Conservation (phyloP, 37 sponge, comb jelly and placozoan species). For the Corticium candelabrum region DNA sequence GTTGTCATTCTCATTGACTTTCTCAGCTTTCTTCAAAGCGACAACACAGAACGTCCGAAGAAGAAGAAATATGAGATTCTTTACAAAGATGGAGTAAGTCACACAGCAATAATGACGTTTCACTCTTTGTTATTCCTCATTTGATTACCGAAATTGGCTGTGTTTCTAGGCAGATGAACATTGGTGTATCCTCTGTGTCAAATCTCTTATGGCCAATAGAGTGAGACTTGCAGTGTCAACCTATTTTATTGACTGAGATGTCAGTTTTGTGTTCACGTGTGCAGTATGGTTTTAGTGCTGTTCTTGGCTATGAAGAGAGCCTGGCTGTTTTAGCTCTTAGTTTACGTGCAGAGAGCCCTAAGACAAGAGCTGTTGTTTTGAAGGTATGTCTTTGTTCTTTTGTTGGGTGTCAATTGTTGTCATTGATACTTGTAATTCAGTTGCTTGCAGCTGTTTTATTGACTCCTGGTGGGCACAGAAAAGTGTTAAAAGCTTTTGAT, state of each 20-base stretch:
- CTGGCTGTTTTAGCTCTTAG: constrained; percentile 38
- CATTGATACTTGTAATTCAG: constrained; percentile 22
- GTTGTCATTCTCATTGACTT: constrained; percentile 61
- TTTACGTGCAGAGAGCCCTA: constrained; percentile 16
- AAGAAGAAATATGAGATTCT: constrained; percentile 51
- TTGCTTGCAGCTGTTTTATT: constrained; percentile 42
- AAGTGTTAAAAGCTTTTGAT: constrained; percentile 59
- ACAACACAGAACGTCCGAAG: constrained; percentile 25
- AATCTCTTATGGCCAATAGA: constrained; percentile 52
- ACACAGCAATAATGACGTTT: not conserved
- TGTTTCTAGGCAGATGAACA: constrained; percentile 30
- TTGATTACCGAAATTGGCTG: not conserved
- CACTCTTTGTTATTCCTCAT: not conserved
- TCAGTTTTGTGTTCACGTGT: not conserved
- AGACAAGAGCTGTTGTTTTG: constrained; percentile 31
- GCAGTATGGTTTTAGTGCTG: constrained; percentile 61
- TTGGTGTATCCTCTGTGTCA: constrained; percentile 49
- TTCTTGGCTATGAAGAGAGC: constrained; percentile 51
- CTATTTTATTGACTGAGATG: not conserved
- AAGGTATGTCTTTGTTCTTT: constrained; percentile 34
- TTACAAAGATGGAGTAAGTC: constrained; percentile 50
- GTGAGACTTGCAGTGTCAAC: constrained; percentile 26
- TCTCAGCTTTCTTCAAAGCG: constrained; percentile 40
- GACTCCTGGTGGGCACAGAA: constrained; percentile 57
- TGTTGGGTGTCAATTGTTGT: not conserved